Base-by-base conservation (phyloP, 2,797 vertebrate genomes). In the Taenioides sp. region DNA sequence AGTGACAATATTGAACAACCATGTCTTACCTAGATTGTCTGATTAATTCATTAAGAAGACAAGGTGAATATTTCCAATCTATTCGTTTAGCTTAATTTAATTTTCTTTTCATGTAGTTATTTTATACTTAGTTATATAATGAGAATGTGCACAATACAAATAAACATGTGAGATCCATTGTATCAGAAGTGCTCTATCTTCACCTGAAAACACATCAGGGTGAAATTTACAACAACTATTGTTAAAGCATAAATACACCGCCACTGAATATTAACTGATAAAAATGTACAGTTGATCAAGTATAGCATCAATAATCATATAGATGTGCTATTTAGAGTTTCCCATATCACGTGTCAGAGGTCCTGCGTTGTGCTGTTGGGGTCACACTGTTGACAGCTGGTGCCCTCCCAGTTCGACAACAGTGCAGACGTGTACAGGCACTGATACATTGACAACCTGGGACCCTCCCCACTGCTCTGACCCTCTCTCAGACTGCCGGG, bases 401-500 rank as follows among this genome's bases (percentile, higher is more conserved):
- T 4, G 31, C 27, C 59, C 59, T 62, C 71, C 25, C 63, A 81
- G 77, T 79, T 74, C 77, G 82, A 74, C 80, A 52, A 40, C 75
- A 63, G 68, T 71, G 59, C 6, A 71, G 68, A 62, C 49, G 3
- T 47, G 22, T 68, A 50, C 4, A 71, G 70, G 65, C 17, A 25
- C 47, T 54, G 65, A 66, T 31, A 63, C 64, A 67, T 74, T 81
- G 67, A 40, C 54, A 52, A 79, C 76, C 73, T 74, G 25, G 68
- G 47, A 73, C 71, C 71, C 87, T 80, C 71, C 11, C 60, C 87
- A 84, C 50, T 3, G 2, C 40, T 28, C 62, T 71, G 65, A 64
- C 78, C 60, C 67, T 77, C 80, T 72, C 85, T 88, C 88, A 92
- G 92, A 93, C 91, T 81, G 71, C 40, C 62, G 76, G 91, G 82